A percentile compares a stretch with the other conserved stretches of the same genome.
Evolutionary conservation across 1,140 invertebrate genomes (phyloP).

Genomic region (Cherax destructor): DNA sequence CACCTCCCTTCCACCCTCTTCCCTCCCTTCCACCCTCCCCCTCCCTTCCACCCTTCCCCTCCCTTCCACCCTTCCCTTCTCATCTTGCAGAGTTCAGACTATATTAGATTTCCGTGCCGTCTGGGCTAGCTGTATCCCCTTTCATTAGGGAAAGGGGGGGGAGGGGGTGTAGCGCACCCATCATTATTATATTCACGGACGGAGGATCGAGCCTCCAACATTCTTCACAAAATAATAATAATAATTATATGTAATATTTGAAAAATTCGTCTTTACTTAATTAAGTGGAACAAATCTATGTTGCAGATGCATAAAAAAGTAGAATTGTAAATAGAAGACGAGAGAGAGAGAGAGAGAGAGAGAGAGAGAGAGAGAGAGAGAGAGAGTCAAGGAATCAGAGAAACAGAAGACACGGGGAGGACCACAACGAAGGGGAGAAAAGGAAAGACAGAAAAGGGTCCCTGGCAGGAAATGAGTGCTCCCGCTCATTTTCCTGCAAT

Average conservation of each 20-base stretch:
- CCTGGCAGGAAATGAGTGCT: neutral
- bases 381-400: slow-evolving; percentile 2
- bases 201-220: neutral
- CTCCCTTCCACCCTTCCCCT: neutral
- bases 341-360: neutral
- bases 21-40: neutral
- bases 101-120: too few species aligned
- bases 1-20: neutral
- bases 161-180: too few species aligned
- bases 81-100: too few species aligned
- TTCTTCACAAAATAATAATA: too few species aligned
- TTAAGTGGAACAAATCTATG: too few species aligned
- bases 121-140: too few species aligned
- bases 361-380: slow-evolving; percentile 19
- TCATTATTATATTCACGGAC: too few species aligned
- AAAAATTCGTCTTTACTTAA: too few species aligned
- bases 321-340: neutral
- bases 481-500: neutral
- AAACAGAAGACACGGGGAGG: neutral
- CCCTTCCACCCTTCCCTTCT: too few species aligned
- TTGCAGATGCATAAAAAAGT: too few species aligned
- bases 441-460: neutral
- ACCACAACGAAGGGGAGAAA: neutral
- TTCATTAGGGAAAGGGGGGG: too few species aligned
- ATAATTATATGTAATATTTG: too few species aligned